These are phyloP conservation scores for Bergia puertoricense DNA, from an alignment of 92 coral and sea anemone species.

Conservation along the genomic window DNA sequence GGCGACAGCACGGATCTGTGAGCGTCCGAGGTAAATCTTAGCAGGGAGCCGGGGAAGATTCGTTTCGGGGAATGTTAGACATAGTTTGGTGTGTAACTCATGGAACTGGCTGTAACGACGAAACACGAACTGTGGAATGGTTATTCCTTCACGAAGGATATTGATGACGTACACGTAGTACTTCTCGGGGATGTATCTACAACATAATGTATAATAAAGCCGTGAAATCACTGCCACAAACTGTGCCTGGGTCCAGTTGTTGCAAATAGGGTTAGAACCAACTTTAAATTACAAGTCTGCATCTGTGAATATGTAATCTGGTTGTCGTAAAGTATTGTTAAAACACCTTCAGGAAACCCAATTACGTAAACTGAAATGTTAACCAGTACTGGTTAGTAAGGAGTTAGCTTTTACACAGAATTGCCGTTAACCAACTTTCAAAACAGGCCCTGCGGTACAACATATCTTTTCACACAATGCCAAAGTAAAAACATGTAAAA, in stretches of 20 bases:
- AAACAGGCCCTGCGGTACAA: neutral
- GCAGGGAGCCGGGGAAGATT: conserved; percentile 87
- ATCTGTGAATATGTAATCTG: too few species aligned
- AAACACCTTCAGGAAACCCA: too few species aligned
- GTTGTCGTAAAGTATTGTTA: too few species aligned
- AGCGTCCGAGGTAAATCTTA: conserved; percentile 93
- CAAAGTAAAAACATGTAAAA: neutral
- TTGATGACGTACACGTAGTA: conserved; percentile 94
- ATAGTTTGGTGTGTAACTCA: conserved; percentile 87
- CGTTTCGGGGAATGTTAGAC: conserved; percentile 80
- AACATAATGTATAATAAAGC: neutral
- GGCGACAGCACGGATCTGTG: conserved; percentile 98
- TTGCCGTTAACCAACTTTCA: too few species aligned
- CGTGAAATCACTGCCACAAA: neutral
- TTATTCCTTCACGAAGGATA: conserved; percentile 73
- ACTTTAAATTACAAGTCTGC: too few species aligned
- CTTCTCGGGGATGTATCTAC: conserved; percentile 82
- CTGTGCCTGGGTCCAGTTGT: too few species aligned
- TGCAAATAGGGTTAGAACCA: too few species aligned
- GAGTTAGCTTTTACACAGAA: too few species aligned
- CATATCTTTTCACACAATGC: neutral
- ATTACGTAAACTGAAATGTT: too few species aligned
- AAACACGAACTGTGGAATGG: conserved; percentile 86
- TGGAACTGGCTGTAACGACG: conserved; percentile 95
- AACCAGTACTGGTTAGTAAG: neutral